Evolutionary conservation across 1,140 invertebrate genomes (phyloP), one percentile per base, ranked within the genome.

Genomic region (Scaptomyza montana): DNA sequence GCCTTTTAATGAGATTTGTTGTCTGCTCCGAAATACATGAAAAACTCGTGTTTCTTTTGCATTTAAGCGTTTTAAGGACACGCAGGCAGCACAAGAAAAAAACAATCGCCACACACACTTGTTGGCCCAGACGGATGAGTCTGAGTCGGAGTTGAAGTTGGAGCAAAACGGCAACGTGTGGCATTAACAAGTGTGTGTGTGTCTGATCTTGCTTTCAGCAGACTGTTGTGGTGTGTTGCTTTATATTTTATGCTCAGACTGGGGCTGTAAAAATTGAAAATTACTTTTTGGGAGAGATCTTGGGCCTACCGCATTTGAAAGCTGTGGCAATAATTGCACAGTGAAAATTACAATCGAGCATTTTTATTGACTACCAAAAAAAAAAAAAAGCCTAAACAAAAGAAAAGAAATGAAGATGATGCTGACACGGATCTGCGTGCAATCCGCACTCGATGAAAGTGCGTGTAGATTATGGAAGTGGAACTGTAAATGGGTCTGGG

Each of bases 1-100:
- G 82, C 84, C 82, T 89, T 89, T 87, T 87, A 87, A 87, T 87
- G 82, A 87, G 82, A 89, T 87, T 87, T 87, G 82, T 87, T 87
- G 82, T 87, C 82, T 89, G 82, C 78, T 33, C n/a, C 64, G 56
- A 59, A 46, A 73, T 69, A 87, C 78, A 86, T 82, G 82, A 87
- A 86, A 78, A 87, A 87, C 82, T 89, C 74, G 70, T 89, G 79
- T 87, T 79, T 78, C 80, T 73, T 74, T 54, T 75, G 74, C 68
- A 28, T 80, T 74, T 80, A 76, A 76, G 68, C 61, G 79, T 67
- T 78, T 86, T 74, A 78, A 87, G 84, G 84, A 89, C 77, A 89
- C 79, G 75, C 82, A 81, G 72, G 47, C 45, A 76, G 33, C 33
- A 36, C 7, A 36, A 36, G 2, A 36, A 70, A 73, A 74, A 86